Percentiles rank a stretch among this genome's conserved stretches.
Evolutionary conservation across 2,797 vertebrate genomes (phyloP).

Genomic region (Schizothorax lantsangensis): DNA sequence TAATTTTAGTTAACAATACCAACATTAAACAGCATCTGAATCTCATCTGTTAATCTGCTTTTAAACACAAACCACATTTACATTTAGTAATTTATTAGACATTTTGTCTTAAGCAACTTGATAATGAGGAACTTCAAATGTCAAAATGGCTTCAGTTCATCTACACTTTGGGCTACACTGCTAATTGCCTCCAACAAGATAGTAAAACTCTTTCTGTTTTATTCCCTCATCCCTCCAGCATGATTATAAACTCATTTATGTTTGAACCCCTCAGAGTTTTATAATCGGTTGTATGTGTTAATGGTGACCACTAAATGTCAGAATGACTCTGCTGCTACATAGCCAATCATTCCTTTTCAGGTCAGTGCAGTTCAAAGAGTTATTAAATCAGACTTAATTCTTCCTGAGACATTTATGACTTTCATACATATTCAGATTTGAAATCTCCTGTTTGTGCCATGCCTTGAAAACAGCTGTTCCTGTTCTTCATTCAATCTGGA

Average conservation of each 20-base stretch:
- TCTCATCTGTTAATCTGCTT: neutral
- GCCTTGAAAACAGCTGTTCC: slow-evolving; percentile 21
- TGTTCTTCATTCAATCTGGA: slow-evolving; percentile 18
- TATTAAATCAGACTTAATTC: slow-evolving; percentile 3
- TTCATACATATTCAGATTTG: neutral
- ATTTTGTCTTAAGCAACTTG: neutral
- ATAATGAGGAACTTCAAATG: neutral
- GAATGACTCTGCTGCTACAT: neutral
- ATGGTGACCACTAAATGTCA: slow-evolving; percentile 4
- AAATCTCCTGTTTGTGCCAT: slow-evolving; percentile 18
- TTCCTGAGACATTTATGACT: neutral
- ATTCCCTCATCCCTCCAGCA: neutral
- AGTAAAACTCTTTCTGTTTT: neutral
- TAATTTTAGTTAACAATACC: neutral
- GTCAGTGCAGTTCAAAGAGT: neutral
- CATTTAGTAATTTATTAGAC: neutral
- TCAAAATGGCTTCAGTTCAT: neutral
- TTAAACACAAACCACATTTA: slow-evolving; percentile 8
- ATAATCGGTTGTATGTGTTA: neutral
- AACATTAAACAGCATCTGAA: neutral
- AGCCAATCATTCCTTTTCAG: neutral
- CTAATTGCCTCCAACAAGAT: neutral
- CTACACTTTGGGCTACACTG: neutral
- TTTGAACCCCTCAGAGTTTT: neutral
- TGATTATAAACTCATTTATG: neutral